phyloP scores from a whole-genome alignment of 92 coral and sea anemone species.

The Anthopleura xanthogrammica region DNA sequence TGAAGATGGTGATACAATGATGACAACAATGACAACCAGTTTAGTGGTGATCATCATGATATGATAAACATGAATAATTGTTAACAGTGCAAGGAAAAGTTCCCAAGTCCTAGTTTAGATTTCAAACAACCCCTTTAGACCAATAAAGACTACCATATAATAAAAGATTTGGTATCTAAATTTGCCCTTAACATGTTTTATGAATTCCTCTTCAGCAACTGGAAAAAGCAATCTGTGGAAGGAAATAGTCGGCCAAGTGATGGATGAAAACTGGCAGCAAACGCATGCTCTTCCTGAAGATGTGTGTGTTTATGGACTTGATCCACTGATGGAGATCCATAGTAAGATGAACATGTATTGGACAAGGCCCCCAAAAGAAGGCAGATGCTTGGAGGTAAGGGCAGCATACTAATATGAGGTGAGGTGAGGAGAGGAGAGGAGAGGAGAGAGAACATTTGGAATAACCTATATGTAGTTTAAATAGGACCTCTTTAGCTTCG shows the following conservation, averaged over 20 bases:
- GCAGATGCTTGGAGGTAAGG: constrained; percentile 82
- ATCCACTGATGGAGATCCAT: constrained; percentile 74
- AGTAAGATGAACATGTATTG: constrained; percentile 73
- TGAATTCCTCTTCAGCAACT: constrained; percentile 5
- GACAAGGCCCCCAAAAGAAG: constrained; percentile 76
- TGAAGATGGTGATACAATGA: too few relatives aligned
- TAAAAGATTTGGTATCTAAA: too few relatives aligned
- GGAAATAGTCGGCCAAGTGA: constrained; percentile 61
- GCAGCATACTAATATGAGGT: background rate
- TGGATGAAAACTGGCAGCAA: constrained; percentile 88
- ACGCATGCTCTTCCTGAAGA: constrained; percentile 91
- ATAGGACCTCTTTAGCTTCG: too few relatives aligned
- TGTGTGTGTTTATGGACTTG: constrained; percentile 76
- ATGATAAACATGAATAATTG: too few relatives aligned
- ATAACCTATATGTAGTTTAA: too few relatives aligned
- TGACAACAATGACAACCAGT: too few relatives aligned
- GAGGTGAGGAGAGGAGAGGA: background rate
- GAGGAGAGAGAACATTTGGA: background rate
- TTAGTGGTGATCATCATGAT: too few relatives aligned
- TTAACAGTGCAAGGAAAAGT: too few relatives aligned
- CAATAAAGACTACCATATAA: too few relatives aligned
- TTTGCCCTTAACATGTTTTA: background rate
- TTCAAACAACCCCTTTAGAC: too few relatives aligned
- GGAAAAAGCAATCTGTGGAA: constrained; percentile 55
- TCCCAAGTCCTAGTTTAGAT: too few relatives aligned